These are phyloP conservation scores for Cyprinella venusta DNA, from an alignment of 2,797 vertebrate genomes.

Conservation along the genomic window DNA sequence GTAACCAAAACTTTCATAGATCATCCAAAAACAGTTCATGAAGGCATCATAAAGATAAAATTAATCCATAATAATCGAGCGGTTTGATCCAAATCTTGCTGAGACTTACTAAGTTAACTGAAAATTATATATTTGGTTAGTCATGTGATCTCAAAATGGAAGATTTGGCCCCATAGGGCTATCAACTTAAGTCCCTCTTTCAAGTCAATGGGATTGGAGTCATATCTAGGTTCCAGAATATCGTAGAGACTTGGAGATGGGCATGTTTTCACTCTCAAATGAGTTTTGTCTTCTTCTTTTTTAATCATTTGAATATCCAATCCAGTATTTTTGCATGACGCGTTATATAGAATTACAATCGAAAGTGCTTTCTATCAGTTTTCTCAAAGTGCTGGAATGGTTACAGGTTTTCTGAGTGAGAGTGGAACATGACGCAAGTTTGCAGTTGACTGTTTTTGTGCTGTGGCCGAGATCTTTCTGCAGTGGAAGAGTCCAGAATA, in stretches of 20 bases:
- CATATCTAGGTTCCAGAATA: neutral
- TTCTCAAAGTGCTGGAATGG: conserved; percentile 3
- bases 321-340: neutral
- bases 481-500: conserved; percentile 45
- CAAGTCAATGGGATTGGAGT: too few relatives aligned
- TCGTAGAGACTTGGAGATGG: neutral
- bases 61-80: neutral
- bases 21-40: neutral
- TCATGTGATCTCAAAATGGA: neutral
- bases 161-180: neutral
- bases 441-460: conserved; percentile 49
- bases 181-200: neutral
- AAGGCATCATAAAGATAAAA: neutral
- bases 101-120: neutral
- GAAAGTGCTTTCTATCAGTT: neutral
- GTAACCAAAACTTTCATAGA: neutral
- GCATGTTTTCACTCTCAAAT: neutral
- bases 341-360: neutral
- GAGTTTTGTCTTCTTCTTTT: neutral
- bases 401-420: conserved; percentile 11
- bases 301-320: neutral
- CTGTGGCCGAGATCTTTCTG: conserved; percentile 50
- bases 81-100: neutral
- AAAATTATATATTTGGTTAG: neutral
- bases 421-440: conserved; percentile 37